Base-by-base conservation (phyloP, 2,113 vertebrate species). In the Anseranas semipalmata region DNA sequence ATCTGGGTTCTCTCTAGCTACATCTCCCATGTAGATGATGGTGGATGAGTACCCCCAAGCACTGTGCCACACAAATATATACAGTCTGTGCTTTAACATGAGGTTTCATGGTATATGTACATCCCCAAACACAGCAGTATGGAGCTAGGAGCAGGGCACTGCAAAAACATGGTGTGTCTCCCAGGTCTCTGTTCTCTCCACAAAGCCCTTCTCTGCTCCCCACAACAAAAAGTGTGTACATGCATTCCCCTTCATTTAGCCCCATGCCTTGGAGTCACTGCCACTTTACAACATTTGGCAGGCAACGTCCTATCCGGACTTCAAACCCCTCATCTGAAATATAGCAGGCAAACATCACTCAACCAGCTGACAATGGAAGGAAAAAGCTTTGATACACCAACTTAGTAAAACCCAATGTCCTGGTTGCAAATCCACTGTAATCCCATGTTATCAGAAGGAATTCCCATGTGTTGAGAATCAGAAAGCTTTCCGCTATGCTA, bases 401-500 rank as follows among this genome's bases (percentile, higher is more conserved):
- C 28, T 87, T 53, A 70, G 77, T 50, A 93, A 93, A 92, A 82
- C 33, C 58, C 35, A 55, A 39, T n/a, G 66, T 62, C 74, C 67
- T 85, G 46, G n/a, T 53, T 83, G 37, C 71, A 96, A 95, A 96
- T 89, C 71, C 87, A 87, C 45, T 74, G 74, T 87, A 94, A 91
- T 94, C 74, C 84, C 37, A 30, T 71, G 45, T 87, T 92, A 83
- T 83, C 77, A 63, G 74, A 87, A 91, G 63, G 81, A 82, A 97
- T 92, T 89, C 50, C 37, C 53, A 55, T 33, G 94, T 55, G 50
- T 71, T 85, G 53, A 93, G 55, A 89, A 62, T 59, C 32, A 85
- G 71, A n/a, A 73, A 74, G 55, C 46, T 87, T 84, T 89, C 66
- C 13, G 10, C 63, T 95, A 14, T 48, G 39, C 63, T 90, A 7